Conservation (phyloP, 37 sponge, comb jelly and placozoan genomes). For the Cladorhizidae sp. region DNA sequence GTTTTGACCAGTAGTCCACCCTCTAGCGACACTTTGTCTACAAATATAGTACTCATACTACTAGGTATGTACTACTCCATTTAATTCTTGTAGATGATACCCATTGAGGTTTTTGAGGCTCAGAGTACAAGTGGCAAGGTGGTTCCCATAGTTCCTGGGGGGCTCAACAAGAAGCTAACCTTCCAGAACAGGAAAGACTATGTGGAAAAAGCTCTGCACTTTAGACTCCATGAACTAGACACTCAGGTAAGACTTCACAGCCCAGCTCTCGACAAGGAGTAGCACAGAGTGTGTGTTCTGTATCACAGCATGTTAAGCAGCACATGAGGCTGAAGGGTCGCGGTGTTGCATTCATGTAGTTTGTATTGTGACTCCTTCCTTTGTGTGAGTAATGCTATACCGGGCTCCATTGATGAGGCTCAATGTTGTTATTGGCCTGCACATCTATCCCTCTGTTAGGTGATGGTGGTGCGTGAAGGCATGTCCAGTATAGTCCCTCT, state of each 20-base stretch:
- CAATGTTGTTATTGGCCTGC: too few species aligned
- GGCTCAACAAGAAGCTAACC: slow-evolving; percentile 65
- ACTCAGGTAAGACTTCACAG: slow-evolving; percentile 52
- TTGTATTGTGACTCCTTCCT: too few species aligned
- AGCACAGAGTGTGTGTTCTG: too few species aligned
- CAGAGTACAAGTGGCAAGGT: slow-evolving; percentile 75
- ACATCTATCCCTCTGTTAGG: slow-evolving; percentile 43
- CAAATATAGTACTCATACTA: too few species aligned
- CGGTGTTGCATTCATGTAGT: too few species aligned
- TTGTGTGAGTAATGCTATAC: too few species aligned
- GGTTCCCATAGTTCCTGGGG: slow-evolving; percentile 81
- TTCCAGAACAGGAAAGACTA: slow-evolving; percentile 83
- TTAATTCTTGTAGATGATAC: slow-evolving; percentile 67
- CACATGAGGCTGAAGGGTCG: too few species aligned
- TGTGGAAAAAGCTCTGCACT: slow-evolving; percentile 80
- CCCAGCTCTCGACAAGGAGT: too few species aligned
- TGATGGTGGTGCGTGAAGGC: slow-evolving; percentile 85
- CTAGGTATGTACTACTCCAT: neutral
- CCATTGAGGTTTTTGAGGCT: slow-evolving; percentile 79
- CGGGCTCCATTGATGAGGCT: too few species aligned
- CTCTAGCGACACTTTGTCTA: too few species aligned
- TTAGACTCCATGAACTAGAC: slow-evolving; percentile 87
- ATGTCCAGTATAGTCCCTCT: slow-evolving; percentile 86
- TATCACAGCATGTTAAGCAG: too few species aligned
- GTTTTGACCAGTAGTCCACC: too few species aligned